phyloP scores from a whole-genome alignment of 2,888 invertebrate genomes.

The Zygaena filipendulae region DNA sequence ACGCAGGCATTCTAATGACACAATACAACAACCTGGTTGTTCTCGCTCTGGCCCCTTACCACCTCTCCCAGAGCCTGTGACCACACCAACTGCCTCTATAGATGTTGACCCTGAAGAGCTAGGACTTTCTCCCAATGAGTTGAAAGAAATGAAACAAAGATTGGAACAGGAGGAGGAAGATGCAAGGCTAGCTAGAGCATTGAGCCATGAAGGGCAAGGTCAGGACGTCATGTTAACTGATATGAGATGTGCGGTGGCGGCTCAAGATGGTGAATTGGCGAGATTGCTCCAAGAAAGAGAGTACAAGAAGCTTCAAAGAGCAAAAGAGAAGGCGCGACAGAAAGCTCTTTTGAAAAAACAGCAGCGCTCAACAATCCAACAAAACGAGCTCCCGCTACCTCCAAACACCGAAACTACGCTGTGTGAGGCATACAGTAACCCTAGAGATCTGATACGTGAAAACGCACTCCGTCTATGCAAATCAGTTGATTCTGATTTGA shows the following conservation, averaged over 20 bases:
- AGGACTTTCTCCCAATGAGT: conserved; percentile 44
- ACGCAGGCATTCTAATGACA: conserved; percentile 32
- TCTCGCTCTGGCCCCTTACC: conserved; percentile 25
- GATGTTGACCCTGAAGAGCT: conserved; percentile 39
- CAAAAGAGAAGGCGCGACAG: conserved; percentile 56
- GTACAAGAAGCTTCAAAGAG: conserved; percentile 55
- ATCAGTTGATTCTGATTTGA: conserved; percentile 57
- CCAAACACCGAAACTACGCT: conserved; percentile 34
- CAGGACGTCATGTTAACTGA: conserved; percentile 48
- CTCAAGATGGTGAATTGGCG: conserved; percentile 57
- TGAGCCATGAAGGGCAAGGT: conserved; percentile 45
- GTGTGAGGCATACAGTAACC: conserved; percentile 60
- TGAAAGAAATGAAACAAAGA: conserved; percentile 47
- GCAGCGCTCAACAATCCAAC: conserved; percentile 37
- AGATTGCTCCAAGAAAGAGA: conserved; percentile 53
- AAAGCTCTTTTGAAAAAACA: conserved; percentile 58
- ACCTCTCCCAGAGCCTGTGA: conserved; percentile 3
- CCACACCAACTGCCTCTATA: conserved; percentile 18
- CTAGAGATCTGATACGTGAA: conserved; percentile 48
- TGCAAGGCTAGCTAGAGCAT: conserved; percentile 45
- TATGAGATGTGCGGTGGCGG: conserved; percentile 59
- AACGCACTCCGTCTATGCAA: conserved; percentile 49
- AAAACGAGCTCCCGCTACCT: conserved; percentile 20
- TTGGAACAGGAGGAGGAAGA: conserved; percentile 56
- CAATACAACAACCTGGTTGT: conserved; percentile 39